Evolutionary conservation across 2,113 vertebrate genomes (phyloP), one percentile per base, ranked within the genome.

Genomic region (Pungitius pungitius): DNA sequence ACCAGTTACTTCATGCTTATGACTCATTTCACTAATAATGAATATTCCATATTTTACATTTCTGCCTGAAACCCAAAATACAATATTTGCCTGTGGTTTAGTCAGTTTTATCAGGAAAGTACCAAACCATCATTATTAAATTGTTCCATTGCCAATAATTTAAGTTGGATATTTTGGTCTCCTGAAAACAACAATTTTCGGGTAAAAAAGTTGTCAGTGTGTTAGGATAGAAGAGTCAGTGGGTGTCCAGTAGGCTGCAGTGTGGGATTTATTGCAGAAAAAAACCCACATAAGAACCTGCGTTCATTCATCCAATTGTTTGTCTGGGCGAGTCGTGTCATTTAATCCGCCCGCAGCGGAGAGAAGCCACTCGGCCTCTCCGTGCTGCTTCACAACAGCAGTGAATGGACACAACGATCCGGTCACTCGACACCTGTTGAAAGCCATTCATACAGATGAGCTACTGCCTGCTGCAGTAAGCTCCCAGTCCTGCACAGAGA

Each of bases 301-400:
- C 61, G 67, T 75, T 57, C 63, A 73, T 73, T 78, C 73, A 64
- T 39, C 65, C n/a, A 5, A 55, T 49, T 82, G 64, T 80, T 73
- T 62, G 43, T 51, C 65, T 37, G 8, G 35, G 14, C 45, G 24
- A 51, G 52, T 52, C 35, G 6, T 74, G 89, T 88, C 87, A 91
- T 71, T 51, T 35, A 55, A 91, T 86, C 77, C 61, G 51, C 24
- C 18, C 17, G 10, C 39, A 66, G 39, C 24, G 20, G 27, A 39
- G 22, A 56, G 43, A 73, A 9, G 43, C 52, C 39, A n/a, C 35
- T 47, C 69, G 56, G 40, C 22, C 40, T 22, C n/a, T 64, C 67
- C 40, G 71, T 43, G 63, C 70, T 61, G 56, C 69, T 74, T 60
- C 65, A 87, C 58, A 54, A 47, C 49, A 62, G 59, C 60, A 79